Base-by-base conservation (phyloP, 2,113 vertebrate species). In the Pituophis catenifer region DNA sequence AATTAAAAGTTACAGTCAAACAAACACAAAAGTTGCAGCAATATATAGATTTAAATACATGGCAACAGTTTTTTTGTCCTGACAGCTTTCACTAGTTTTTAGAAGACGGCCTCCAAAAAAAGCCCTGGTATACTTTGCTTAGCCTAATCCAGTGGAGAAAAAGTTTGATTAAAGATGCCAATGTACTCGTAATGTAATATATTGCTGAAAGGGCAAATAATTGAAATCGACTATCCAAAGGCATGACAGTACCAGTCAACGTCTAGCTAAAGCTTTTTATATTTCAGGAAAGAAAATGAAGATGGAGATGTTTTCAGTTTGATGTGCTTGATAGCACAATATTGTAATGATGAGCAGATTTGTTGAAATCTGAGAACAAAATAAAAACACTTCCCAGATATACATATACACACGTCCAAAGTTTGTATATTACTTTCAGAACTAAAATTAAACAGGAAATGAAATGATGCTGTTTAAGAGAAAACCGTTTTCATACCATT, bases 361-460 rank as follows among this genome's bases (percentile, higher is more conserved):
- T 48, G 3, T 19, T 90, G 24, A 52, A 52, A 17, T 5, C 59
- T 52, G 4, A 44, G 58, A 48, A 90, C 48, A 90, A 65, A 53
- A 21, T 26, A 13, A 7, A 89, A 15, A 65, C 48, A 50, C 26
- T 21, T 44, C 33, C 75, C 75, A 81, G 33, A 44, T 44, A 81
- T 44, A 44, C 75, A 81, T 44, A 81, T 81, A 44, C 75, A 81
- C 17, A 23, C 75, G 44, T 21, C 75, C 75, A 81, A 33, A 81
- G 33, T 38, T 81, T 81, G 75, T 89, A 89, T 19, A 89, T 89
- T 85, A 95, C 87, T 93, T 94, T 55, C 53, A 86, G 89, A 93
- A 90, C 7, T 62, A 50, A 90, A 86, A 48, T 23, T 85, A 59
- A 92, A 81, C 17, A 54, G 33, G 8, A 57, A 48, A 26, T 48